phyloP scores from a whole-genome alignment of 2,888 invertebrate genomes.

The Phyllotreta cruciferae region DNA sequence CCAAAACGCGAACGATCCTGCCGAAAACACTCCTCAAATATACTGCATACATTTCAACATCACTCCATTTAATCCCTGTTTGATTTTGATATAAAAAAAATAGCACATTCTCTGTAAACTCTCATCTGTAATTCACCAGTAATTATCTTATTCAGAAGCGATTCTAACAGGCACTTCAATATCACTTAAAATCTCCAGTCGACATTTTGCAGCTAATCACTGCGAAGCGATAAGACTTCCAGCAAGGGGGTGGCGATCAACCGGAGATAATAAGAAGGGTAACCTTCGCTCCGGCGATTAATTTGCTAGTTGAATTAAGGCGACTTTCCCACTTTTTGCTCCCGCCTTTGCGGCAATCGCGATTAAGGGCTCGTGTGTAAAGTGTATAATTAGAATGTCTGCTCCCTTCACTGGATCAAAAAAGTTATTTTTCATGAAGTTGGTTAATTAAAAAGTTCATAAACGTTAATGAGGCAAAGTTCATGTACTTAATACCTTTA shows the following conservation, averaged over 20 bases:
- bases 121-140: slow-evolving; percentile 14
- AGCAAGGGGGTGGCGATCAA: slow-evolving; percentile 28
- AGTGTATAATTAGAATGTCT: slow-evolving; percentile 8
- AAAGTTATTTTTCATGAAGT: too few relatives aligned
- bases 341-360: not conserved
- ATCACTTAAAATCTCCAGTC: slow-evolving; percentile 35
- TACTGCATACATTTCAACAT: too few relatives aligned
- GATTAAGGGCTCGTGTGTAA: slow-evolving; percentile 5
- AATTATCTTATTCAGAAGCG: slow-evolving; percentile 3
- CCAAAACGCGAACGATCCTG: slow-evolving; percentile 5
- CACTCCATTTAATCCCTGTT: too few relatives aligned
- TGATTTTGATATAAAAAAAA: too few relatives aligned
- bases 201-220: slow-evolving; percentile 31
- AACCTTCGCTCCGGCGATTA: slow-evolving; percentile 32
- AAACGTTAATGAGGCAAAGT: too few relatives aligned
- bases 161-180: slow-evolving; percentile 19
- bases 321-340: slow-evolving; percentile 24
- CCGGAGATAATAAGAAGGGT: slow-evolving; percentile 35
- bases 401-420: too few relatives aligned
- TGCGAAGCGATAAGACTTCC: slow-evolving; percentile 33
- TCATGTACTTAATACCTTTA: too few relatives aligned
- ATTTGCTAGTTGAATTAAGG: slow-evolving; percentile 33
- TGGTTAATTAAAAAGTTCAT: too few relatives aligned
- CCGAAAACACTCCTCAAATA: not conserved
- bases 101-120: not conserved